phyloP scores from a whole-genome alignment of 2,113 vertebrate species.

The Charina bottae region DNA sequence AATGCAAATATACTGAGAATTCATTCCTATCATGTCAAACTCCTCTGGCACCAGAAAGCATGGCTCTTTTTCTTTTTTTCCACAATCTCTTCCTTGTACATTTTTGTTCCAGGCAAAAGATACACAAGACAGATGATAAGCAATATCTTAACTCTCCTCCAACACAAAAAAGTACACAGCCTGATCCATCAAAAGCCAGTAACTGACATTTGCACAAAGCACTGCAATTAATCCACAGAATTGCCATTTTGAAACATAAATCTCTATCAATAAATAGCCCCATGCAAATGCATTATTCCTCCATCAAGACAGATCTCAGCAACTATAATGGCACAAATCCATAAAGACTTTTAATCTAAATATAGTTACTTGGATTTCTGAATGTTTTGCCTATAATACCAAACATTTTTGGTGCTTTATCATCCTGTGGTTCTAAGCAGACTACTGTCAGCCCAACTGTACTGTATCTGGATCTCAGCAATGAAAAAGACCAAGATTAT shows the following conservation, averaged over 20 bases:
- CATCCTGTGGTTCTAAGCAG: not conserved
- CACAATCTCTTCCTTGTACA: conserved; percentile 36
- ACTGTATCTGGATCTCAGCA: not conserved
- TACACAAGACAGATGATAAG: conserved; percentile 60
- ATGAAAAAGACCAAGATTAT: not conserved
- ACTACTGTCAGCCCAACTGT: not conserved
- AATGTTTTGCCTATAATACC: not conserved
- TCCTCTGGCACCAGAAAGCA: conserved; percentile 12
- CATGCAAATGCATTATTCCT: conserved; percentile 10
- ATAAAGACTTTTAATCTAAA: not conserved
- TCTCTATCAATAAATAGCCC: conserved; percentile 45
- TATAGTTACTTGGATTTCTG: not conserved
- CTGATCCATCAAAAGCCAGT: conserved; percentile 59
- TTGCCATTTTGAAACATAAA: conserved; percentile 52
- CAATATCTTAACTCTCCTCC: conserved; percentile 43
- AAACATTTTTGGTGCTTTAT: not conserved
- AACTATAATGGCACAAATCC: not conserved
- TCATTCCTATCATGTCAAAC: conserved; percentile 19
- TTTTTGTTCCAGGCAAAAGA: conserved; percentile 47
- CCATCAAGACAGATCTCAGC: not conserved
- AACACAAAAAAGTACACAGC: conserved; percentile 30
- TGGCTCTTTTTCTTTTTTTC: not conserved
- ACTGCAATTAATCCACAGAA: conserved; percentile 55
- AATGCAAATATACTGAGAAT: conserved; percentile 14
- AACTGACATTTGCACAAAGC: conserved; percentile 57